Evolutionary conservation across 2,113 vertebrate species (phyloP).

Genomic region (Prinia subflava): DNA sequence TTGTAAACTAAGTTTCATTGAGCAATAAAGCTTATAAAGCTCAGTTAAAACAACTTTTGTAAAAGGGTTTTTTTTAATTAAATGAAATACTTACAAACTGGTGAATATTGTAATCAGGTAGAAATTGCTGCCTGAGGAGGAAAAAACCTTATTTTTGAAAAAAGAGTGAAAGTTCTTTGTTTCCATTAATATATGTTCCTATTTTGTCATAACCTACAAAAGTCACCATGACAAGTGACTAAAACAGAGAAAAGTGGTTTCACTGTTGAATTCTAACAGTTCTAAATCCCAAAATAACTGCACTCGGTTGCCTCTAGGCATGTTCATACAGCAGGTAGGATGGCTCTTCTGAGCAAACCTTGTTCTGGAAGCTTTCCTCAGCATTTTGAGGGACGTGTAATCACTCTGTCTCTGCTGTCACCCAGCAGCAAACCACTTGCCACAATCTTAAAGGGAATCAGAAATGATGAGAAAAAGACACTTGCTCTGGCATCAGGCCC

Average conservation of each 20-base stretch:
- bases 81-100: not conserved
- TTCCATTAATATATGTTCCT: constrained; percentile 16
- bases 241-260: not conserved
- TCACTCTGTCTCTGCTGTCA: not conserved
- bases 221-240: constrained; percentile 16
- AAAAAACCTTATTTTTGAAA: not conserved
- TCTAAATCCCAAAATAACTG: constrained; percentile 10
- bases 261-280: constrained; percentile 1
- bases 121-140: not conserved
- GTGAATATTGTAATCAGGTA: constrained; percentile 11
- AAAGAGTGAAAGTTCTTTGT: not conserved
- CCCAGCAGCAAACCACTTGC: not conserved
- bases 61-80: not conserved
- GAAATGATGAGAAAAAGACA: not conserved
- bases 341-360: not conserved
- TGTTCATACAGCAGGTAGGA: not conserved
- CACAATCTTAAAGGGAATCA: not conserved
- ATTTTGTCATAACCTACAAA: constrained; percentile 34
- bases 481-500: fast-evolving
- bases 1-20: constrained; percentile 40
- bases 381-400: not conserved
- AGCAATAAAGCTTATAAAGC: constrained; percentile 23
- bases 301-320: not conserved
- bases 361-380: not conserved
- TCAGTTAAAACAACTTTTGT: constrained; percentile 1